Conservation (phyloP, 2,113 vertebrate genomes). For the Mesembrinibis cayennensis region DNA sequence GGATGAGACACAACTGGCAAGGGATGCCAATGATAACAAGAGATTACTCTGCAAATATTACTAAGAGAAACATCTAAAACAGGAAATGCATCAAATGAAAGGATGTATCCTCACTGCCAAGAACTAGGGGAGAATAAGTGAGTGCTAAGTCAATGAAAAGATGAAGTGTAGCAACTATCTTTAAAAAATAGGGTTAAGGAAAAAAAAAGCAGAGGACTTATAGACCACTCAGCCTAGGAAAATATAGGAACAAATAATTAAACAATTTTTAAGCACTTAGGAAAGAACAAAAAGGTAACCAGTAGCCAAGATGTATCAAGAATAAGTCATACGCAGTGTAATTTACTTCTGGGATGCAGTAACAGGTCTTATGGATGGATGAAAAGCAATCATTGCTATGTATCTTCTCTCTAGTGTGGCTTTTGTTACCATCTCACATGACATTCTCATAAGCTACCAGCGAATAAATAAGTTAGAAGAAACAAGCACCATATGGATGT, state of each 20-base stretch:
- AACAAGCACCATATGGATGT: not conserved
- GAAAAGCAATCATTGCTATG: not conserved
- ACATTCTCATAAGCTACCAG: not conserved
- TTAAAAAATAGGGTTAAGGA: not conserved
- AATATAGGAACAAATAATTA: not conserved
- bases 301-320: not conserved
- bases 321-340: fast-evolving
- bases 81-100: not conserved
- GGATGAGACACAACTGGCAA: not conserved
- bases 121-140: not conserved
- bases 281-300: not conserved
- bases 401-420: not conserved
- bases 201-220: not conserved
- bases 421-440: not conserved
- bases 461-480: not conserved
- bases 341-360: not conserved
- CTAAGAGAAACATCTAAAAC: not conserved
- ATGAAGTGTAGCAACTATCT: not conserved
- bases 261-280: not conserved
- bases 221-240: not conserved
- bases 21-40: not conserved
- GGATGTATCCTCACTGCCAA: not conserved
- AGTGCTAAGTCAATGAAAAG: not conserved
- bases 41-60: not conserved
- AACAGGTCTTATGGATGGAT: not conserved